Evolutionary conservation across 2,888 invertebrate species (phyloP), one percentile per base, ranked within the genome.

Genomic region (Serripes groenlandicus): DNA sequence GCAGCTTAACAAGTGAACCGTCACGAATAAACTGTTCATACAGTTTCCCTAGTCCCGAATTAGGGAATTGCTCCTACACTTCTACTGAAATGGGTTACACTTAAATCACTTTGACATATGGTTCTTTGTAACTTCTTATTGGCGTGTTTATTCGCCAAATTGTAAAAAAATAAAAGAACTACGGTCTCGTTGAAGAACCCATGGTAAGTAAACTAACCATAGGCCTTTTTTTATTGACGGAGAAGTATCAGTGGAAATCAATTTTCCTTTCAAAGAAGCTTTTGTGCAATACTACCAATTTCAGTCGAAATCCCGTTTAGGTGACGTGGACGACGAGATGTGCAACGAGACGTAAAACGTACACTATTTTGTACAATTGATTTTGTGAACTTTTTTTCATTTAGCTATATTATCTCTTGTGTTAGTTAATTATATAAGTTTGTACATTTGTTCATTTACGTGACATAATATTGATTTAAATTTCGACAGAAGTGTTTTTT

Each of bases 181-280:
- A n/a, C n/a, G n/a, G n/a, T n/a, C n/a, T n/a, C n/a, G n/a, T n/a
- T n/a, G n/a, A n/a, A n/a, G n/a, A n/a, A n/a, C n/a, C n/a, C n/a
- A n/a, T n/a, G n/a, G n/a, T n/a, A n/a, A n/a, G n/a, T n/a, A n/a
- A n/a, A n/a, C n/a, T n/a, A n/a, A n/a, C n/a, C n/a, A n/a, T n/a
- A n/a, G n/a, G n/a, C n/a, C n/a, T n/a, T n/a, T n/a, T n/a, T n/a
- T n/a, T n/a, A n/a, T n/a, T n/a, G n/a, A n/a, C n/a, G n/a, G n/a
- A n/a, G n/a, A n/a, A n/a, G n/a, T n/a, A n/a, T n/a, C n/a, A 66
- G 42, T 11, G 66, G 32, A 66, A 66, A 66, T 42, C 66, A 66
- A 66, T 66, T 66, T 42, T 28, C 66, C 28, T 66, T 66, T 66
- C 35, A 66, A 37, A 15, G 66, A 21, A 66, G 37, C 42, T 23